A percentile compares a stretch with the other conserved stretches of the same genome.
Conservation (phyloP, 2,797 vertebrate species). For the Chaetophractus vellerosus region DNA sequence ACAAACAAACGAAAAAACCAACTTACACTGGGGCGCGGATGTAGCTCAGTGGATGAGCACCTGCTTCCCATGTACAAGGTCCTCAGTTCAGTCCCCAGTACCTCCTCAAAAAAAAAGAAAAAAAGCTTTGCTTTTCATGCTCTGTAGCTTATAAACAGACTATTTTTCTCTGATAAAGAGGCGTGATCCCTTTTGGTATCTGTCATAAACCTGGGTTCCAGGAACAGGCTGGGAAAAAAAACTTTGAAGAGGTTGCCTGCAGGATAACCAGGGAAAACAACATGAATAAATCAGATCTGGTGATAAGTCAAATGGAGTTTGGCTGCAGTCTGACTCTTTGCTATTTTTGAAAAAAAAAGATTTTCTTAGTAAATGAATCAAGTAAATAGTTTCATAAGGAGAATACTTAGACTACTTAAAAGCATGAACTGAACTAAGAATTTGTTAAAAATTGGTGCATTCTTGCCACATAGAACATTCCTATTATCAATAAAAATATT, state of each 20-base stretch:
- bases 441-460: neutral
- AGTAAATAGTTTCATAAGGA: neutral
- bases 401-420: conserved; percentile 5
- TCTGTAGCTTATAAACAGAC: neutral
- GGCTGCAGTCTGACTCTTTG: neutral
- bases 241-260: conserved; percentile 7
- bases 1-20: no score
- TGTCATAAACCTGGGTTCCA: conserved; percentile 47
- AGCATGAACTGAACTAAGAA: neutral
- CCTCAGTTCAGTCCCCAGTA: no score
- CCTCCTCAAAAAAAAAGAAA: no score
- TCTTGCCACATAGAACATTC: neutral
- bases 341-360: conserved; percentile 26
- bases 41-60: no score
- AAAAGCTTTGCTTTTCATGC: neutral
- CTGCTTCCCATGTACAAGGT: no score
- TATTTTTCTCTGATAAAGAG: neutral
- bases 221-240: neutral
- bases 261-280: neutral
- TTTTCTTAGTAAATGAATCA: conserved; percentile 35
- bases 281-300: neutral
- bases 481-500: neutral
- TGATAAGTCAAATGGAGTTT: neutral
- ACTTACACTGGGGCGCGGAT: no score
- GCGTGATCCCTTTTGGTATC: neutral